These are phyloP conservation scores for Gymnopithys bicolor DNA, from an alignment of 2,797 vertebrate genomes.

Conservation along the genomic window DNA sequence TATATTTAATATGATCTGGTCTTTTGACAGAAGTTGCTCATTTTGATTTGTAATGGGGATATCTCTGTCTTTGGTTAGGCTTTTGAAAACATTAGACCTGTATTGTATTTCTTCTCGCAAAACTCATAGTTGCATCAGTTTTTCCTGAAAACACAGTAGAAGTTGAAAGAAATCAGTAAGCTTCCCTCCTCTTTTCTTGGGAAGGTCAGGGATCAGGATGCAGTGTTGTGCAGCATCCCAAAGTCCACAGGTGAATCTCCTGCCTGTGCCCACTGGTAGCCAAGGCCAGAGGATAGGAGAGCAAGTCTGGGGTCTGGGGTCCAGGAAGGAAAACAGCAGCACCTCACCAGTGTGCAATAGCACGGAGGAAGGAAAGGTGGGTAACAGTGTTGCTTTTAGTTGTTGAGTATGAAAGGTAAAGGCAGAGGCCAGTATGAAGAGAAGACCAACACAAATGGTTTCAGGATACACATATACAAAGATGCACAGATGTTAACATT, in stretches of 20 bases:
- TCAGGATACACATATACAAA: not conserved
- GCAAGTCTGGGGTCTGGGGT: not conserved
- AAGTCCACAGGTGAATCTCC: not conserved
- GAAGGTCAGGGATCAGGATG: not conserved
- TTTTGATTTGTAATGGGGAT: slow-evolving; percentile 53
- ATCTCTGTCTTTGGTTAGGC: not conserved
- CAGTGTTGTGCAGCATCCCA: not conserved
- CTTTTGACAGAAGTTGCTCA: not conserved
- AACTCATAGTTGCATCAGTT: not conserved
- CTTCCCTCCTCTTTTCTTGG: not conserved
- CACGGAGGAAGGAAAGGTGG: not conserved
- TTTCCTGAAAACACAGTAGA: slow-evolving; percentile 3
- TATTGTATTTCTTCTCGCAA: slow-evolving; percentile 14
- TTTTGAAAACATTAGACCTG: slow-evolving; percentile 5
- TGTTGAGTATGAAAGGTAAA: not conserved
- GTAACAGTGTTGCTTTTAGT: not conserved
- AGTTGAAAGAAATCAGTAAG: not conserved
- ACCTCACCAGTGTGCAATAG: not conserved
- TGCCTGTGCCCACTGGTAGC: not conserved
- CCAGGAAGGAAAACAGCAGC: not conserved
- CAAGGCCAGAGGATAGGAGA: not conserved
- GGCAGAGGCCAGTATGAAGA: not conserved
- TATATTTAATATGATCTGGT: not conserved
- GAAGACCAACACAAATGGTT: not conserved
- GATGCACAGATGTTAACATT: not conserved